These are phyloP conservation scores for Girardinichthys multiradiatus DNA, from an alignment of 2,113 vertebrate genomes.

Conservation along the genomic window DNA sequence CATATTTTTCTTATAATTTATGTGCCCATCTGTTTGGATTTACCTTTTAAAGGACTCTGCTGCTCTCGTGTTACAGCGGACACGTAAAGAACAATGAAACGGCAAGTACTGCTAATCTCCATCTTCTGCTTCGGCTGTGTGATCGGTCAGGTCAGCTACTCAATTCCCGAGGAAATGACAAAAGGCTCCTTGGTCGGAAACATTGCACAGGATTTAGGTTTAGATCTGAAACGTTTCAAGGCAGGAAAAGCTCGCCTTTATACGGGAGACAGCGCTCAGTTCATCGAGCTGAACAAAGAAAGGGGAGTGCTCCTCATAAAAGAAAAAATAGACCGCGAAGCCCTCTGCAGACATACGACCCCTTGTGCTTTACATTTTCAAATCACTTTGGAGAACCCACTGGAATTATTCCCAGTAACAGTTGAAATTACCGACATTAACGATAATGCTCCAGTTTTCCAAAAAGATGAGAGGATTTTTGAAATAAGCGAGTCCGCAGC, in stretches of 20 bases:
- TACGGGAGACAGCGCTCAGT: slow-evolving; percentile 69
- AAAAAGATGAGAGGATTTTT: slow-evolving; percentile 35
- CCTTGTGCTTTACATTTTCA: slow-evolving; percentile 66
- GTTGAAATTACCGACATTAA: slow-evolving; percentile 66
- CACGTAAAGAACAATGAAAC: background rate
- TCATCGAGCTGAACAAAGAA: slow-evolving; percentile 69
- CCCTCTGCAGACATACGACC: slow-evolving; percentile 69
- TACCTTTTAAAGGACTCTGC: too few relatives aligned
- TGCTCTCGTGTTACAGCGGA: too few relatives aligned
- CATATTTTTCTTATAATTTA: too few relatives aligned
- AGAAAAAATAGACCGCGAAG: slow-evolving; percentile 75
- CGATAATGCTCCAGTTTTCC: slow-evolving; percentile 58
- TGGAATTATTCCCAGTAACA: slow-evolving; percentile 56
- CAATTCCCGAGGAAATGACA: slow-evolving; percentile 77
- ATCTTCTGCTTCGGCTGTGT: slow-evolving; percentile 2
- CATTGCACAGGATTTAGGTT: slow-evolving; percentile 73
- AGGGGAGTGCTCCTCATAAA: slow-evolving; percentile 60
- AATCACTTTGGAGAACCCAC: slow-evolving; percentile 61
- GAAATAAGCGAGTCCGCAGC: slow-evolving; percentile 60
- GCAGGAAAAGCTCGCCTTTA: slow-evolving; percentile 69
- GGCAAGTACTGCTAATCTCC: slow-evolving; percentile 49
- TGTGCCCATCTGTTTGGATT: too few relatives aligned
- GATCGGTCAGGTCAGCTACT: slow-evolving; percentile 71
- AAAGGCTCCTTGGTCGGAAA: slow-evolving; percentile 76
- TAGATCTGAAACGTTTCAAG: slow-evolving; percentile 66